Evolutionary conservation across 2,797 vertebrate species (phyloP).

Genomic region (Eospalax fontanierii): DNA sequence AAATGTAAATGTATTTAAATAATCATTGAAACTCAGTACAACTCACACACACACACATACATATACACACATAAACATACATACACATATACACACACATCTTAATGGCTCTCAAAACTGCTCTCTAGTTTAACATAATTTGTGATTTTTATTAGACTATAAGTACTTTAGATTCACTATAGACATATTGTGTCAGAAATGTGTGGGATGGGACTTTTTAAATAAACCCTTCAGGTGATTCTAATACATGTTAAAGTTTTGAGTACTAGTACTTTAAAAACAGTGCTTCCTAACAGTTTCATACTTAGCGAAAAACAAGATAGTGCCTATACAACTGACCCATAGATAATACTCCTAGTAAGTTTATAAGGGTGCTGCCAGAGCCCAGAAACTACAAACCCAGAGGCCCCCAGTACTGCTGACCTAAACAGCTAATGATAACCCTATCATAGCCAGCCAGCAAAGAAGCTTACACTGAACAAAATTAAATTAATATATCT

Average conservation of each 20-base stretch:
- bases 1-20: constrained; percentile 38
- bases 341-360: neutral
- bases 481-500: neutral
- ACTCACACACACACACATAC: neutral
- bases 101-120: neutral
- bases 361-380: neutral
- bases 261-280: neutral
- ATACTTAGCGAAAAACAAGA: neutral
- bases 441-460: neutral
- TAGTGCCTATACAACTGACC: neutral
- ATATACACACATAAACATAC: too few species aligned
- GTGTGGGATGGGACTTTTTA: neutral
- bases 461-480: neutral
- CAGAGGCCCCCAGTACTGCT: neutral
- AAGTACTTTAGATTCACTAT: neutral
- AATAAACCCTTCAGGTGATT: neutral
- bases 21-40: constrained; percentile 1
- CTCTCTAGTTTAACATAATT: neutral
- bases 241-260: neutral
- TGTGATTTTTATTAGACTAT: constrained; percentile 28
- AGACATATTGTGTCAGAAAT: neutral
- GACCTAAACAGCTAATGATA: neutral
- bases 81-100: neutral
- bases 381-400: neutral
- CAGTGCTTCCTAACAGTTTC: neutral